phyloP scores from a whole-genome alignment of 2,888 invertebrate genomes.

The Lasioglossum oenotherae region DNA sequence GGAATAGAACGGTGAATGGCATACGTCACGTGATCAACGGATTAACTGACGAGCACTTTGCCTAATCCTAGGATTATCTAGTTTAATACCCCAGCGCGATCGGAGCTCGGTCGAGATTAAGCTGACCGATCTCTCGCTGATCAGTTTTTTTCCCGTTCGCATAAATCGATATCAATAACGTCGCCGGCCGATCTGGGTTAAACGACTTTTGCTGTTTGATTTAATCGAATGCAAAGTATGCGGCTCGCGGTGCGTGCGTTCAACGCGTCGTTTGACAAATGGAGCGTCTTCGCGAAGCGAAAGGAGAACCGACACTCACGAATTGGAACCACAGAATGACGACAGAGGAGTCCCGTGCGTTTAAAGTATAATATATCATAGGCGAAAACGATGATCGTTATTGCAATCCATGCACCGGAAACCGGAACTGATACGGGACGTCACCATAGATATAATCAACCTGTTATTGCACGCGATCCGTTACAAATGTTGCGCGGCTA shows the following conservation, averaged over 20 bases:
- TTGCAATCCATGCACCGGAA: conserved; percentile 52
- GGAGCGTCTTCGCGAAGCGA: conserved; percentile 30
- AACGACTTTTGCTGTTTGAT: conserved; percentile 49
- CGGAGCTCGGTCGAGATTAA: conserved; percentile 57
- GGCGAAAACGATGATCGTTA: conserved; percentile 23
- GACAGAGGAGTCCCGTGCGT: conserved; percentile 12
- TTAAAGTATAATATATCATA: neutral
- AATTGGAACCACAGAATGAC: conserved; percentile 7
- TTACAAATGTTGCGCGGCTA: conserved; percentile 11
- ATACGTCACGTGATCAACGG: conserved; percentile 57
- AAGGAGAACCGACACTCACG: conserved; percentile 23
- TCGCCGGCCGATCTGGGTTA: conserved; percentile 33
- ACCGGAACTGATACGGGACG: conserved; percentile 63
- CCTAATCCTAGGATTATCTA: conserved; percentile 73
- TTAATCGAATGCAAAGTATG: conserved; percentile 33
- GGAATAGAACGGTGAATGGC: conserved; percentile 49
- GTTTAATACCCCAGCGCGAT: conserved; percentile 65
- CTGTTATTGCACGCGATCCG: conserved; percentile 22
- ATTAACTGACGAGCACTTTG: conserved; percentile 66
- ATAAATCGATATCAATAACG: conserved; percentile 48
- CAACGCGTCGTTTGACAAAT: conserved; percentile 46
- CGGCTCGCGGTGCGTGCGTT: conserved; percentile 8
- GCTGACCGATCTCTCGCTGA: conserved; percentile 42
- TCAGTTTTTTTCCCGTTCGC: conserved; percentile 44
- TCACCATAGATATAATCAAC: conserved; percentile 27